These are phyloP conservation scores for Melitaea cinxia DNA, from an alignment of 1,140 invertebrate genomes.

Conservation along the genomic window DNA sequence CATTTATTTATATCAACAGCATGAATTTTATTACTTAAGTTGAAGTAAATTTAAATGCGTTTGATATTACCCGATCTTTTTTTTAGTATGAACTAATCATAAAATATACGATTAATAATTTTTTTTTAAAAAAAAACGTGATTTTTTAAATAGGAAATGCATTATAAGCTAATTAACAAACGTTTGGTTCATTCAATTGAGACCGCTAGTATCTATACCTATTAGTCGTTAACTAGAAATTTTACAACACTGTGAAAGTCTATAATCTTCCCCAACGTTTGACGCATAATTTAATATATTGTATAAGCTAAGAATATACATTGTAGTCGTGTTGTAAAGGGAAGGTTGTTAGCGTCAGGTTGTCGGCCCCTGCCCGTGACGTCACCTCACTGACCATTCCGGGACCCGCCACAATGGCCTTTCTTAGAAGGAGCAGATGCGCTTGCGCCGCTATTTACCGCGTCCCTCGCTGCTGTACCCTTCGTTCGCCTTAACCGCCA, in stretches of 20 bases:
- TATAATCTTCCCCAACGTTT: slow-evolving; percentile 14
- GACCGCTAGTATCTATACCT: slow-evolving; percentile 5
- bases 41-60: too few relatives aligned
- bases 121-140: too few relatives aligned
- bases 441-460: slow-evolving; percentile 63
- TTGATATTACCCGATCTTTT: too few relatives aligned
- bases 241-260: slow-evolving; percentile 29
- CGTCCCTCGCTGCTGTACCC: slow-evolving; percentile 47
- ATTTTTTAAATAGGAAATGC: too few relatives aligned
- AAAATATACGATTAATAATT: too few relatives aligned
- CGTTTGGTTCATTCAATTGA: neutral
- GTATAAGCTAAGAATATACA: slow-evolving; percentile 31
- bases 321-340: slow-evolving; percentile 44
- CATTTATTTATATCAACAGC: too few relatives aligned
- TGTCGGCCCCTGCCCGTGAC: slow-evolving; percentile 76
- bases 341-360: slow-evolving; percentile 72
- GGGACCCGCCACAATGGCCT: slow-evolving; percentile 71
- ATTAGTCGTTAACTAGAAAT: slow-evolving; percentile 22
- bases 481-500: slow-evolving; percentile 40
- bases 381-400: slow-evolving; percentile 76
- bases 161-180: neutral
- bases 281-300: slow-evolving; percentile 7
- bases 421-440: slow-evolving; percentile 78
- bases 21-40: too few relatives aligned
- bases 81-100: too few relatives aligned